These are phyloP conservation scores for Lepidocyrtoides sp. DNA, from an alignment of 2,888 invertebrate species.

Conservation along the genomic window DNA sequence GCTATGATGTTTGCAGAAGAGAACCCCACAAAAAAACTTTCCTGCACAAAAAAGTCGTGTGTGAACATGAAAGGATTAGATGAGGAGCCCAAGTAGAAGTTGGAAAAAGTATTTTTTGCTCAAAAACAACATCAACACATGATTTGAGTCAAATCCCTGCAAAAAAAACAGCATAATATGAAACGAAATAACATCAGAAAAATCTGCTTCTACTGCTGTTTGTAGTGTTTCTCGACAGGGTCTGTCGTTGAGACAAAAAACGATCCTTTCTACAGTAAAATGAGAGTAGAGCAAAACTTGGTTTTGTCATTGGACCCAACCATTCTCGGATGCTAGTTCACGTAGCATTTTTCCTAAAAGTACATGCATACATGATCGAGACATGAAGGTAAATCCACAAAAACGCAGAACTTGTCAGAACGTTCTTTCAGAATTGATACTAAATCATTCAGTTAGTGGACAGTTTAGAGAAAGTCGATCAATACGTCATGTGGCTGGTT, in stretches of 20 bases:
- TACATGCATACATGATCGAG: not conserved
- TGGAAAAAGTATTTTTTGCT: not conserved
- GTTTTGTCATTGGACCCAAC: not conserved
- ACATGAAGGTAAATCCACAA: not conserved
- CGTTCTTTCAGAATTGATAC: too few relatives aligned
- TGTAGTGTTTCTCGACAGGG: not conserved
- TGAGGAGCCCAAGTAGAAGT: not conserved
- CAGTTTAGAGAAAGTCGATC: too few relatives aligned
- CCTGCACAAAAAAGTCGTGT: not conserved
- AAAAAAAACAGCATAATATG: not conserved
- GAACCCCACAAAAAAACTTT: not conserved
- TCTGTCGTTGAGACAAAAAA: not conserved
- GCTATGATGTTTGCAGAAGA: not conserved
- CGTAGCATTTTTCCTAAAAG: not conserved
- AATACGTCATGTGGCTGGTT: too few relatives aligned
- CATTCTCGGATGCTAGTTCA: not conserved
- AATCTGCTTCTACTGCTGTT: not conserved
- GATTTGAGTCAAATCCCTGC: not conserved
- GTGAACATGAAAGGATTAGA: slow-evolving; percentile 31
- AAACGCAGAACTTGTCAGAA: too few relatives aligned
- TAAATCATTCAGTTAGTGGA: too few relatives aligned
- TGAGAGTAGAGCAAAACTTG: not conserved
- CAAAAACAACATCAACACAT: not conserved
- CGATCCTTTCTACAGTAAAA: not conserved
- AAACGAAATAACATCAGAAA: not conserved